Conservation (phyloP, 2,888 invertebrate species). For the Malthinus flaveolus region DNA sequence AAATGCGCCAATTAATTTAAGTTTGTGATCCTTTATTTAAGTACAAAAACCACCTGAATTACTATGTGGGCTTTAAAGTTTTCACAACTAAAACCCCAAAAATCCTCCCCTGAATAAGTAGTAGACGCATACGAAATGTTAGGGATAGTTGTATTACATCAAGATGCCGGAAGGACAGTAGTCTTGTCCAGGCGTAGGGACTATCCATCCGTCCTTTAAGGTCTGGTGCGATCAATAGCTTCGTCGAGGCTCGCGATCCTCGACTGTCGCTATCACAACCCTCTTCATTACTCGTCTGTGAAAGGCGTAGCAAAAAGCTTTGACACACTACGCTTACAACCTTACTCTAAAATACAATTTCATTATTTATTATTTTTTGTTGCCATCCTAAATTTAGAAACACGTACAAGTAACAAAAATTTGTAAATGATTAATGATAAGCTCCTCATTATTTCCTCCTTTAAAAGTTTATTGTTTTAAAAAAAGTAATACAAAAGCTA, state of each 20-base stretch:
- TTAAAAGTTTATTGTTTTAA: too few species aligned
- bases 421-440: too few species aligned
- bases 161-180: slow-evolving; percentile 24
- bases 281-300: slow-evolving; percentile 36
- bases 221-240: slow-evolving; percentile 27
- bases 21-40: slow-evolving; percentile 4
- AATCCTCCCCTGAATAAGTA: slow-evolving; percentile 1
- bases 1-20: slow-evolving; percentile 2
- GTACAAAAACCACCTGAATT: slow-evolving; percentile 7
- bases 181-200: slow-evolving; percentile 18
- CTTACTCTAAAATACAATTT: slow-evolving; percentile 12
- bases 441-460: too few species aligned
- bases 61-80: slow-evolving; percentile 5
- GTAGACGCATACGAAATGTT: slow-evolving; percentile 3
- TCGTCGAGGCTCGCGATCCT: slow-evolving; percentile 32
- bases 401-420: too few species aligned
- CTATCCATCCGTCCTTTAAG: slow-evolving; percentile 19
- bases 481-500: too few species aligned
- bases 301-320: slow-evolving; percentile 31
- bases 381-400: not conserved
- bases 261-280: slow-evolving; percentile 38
- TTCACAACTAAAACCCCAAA: slow-evolving; percentile 3
- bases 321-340: slow-evolving; percentile 20
- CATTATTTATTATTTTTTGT: slow-evolving; percentile 17
- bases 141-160: not conserved